phyloP scores from a whole-genome alignment of 1,140 invertebrate genomes.

The Lordiphosa collinella region DNA sequence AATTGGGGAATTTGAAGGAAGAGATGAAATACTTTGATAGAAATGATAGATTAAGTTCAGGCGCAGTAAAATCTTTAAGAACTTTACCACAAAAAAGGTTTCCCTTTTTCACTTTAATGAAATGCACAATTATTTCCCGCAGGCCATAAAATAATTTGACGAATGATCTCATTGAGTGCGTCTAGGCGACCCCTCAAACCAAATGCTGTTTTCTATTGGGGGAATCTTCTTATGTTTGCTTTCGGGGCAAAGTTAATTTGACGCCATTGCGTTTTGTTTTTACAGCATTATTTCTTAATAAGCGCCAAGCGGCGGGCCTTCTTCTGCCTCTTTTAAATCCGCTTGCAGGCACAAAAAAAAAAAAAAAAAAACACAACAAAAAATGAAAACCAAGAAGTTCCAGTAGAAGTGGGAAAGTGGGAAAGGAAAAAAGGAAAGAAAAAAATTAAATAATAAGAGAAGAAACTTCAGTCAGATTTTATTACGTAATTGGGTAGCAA shows the following conservation, averaged over 20 bases:
- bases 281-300: conserved; percentile 71
- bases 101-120: too few relatives aligned
- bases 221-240: conserved; percentile 30
- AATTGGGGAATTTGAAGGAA: conserved; percentile 3
- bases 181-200: not conserved
- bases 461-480: conserved; percentile 76
- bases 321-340: conserved; percentile 19
- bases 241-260: conserved; percentile 55
- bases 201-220: not conserved
- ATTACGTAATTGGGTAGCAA: conserved; percentile 78
- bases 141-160: conserved; percentile 2
- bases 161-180: not conserved
- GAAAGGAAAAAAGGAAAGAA: conserved; percentile 36
- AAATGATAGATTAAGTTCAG: too few relatives aligned
- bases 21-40: too few relatives aligned
- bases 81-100: too few relatives aligned
- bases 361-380: not conserved
- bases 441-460: conserved; percentile 77
- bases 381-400: not conserved
- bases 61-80: too few relatives aligned
- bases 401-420: not conserved
- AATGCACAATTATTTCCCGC: conserved; percentile 3
- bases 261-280: conserved; percentile 64
- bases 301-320: conserved; percentile 47
- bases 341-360: conserved; percentile 6